Evolutionary conservation across 2,888 invertebrate genomes (phyloP).

Genomic region (Coenonympha arcania): DNA sequence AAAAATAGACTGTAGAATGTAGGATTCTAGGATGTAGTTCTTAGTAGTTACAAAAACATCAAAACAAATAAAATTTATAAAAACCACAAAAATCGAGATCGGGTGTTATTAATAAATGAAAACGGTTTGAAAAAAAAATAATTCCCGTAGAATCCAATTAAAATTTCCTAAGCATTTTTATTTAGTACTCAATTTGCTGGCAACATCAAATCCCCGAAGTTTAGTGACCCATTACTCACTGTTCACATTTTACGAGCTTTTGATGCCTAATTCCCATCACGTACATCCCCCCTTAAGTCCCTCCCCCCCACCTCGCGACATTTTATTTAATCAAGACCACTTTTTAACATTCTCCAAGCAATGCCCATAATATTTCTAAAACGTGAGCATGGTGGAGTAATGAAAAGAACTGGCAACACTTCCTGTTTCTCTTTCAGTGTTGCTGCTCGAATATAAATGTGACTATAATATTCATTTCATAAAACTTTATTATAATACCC

Average conservation of each 20-base stretch:
- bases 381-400: constrained; percentile 37
- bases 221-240: constrained; percentile 40
- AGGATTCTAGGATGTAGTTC: no score
- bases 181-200: constrained; percentile 24
- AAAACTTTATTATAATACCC: not conserved
- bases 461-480: not conserved
- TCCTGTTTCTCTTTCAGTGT: constrained; percentile 33
- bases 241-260: constrained; percentile 39
- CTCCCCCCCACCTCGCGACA: constrained; percentile 48
- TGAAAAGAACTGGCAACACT: constrained; percentile 39
- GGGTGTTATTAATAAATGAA: no score
- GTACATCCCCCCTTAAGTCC: constrained; percentile 32
- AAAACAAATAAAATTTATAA: not conserved
- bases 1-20: no score
- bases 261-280: constrained; percentile 57
- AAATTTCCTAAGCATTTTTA: constrained; percentile 13
- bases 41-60: no score
- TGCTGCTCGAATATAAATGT: constrained; percentile 29
- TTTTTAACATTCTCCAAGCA: constrained; percentile 65
- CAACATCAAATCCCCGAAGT: constrained; percentile 29
- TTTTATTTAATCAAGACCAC: constrained; percentile 71
- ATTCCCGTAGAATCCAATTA: not conserved
- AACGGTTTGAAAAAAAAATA: no score
- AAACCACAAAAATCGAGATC: not conserved
- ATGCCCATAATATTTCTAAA: constrained; percentile 51